Conservation (phyloP, 35 echinoderm and acorn worm genomes). For the Heliocidaris tuberculata region DNA sequence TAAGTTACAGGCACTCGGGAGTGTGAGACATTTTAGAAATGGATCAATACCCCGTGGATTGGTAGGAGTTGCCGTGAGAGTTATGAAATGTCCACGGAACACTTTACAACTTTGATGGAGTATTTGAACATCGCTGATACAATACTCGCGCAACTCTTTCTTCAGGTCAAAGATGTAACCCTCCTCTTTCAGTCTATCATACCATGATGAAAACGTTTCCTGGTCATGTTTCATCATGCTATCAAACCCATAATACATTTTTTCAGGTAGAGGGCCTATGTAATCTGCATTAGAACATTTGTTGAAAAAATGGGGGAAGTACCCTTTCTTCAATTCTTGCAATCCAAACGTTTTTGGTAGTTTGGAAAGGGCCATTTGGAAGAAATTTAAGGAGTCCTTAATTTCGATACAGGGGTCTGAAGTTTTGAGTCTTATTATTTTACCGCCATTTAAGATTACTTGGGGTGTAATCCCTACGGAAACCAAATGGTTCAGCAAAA, state of each 20-base stretch:
- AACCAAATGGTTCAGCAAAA: conserved; percentile 47
- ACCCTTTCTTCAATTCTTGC: conserved; percentile 58
- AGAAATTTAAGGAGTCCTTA: conserved; percentile 62
- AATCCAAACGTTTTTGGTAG: conserved; percentile 65
- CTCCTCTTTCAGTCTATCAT: conserved; percentile 5
- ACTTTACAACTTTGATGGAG: conserved; percentile 49
- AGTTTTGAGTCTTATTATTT: conserved; percentile 51
- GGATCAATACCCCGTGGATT: background rate
- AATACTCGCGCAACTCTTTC: conserved; percentile 43
- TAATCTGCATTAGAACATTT: conserved; percentile 18
- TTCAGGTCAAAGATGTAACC: conserved; percentile 50
- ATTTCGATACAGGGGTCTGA: conserved; percentile 23
- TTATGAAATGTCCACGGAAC: conserved; percentile 48
- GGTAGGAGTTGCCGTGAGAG: background rate
- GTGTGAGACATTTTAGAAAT: conserved; percentile 55
- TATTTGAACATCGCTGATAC: conserved; percentile 57
- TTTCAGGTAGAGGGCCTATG: conserved; percentile 28
- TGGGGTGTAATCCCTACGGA: conserved; percentile 10
- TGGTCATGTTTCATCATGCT: conserved; percentile 25
- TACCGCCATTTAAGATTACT: conserved; percentile 49
- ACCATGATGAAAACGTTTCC: conserved; percentile 35
- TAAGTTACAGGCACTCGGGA: conserved; percentile 59
- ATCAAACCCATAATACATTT: conserved; percentile 40
- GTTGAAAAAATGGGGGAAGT: conserved; percentile 66
- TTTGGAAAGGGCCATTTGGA: conserved; percentile 56